Conservation (phyloP, 2,888 invertebrate species). For the Notodonta dromedarius region DNA sequence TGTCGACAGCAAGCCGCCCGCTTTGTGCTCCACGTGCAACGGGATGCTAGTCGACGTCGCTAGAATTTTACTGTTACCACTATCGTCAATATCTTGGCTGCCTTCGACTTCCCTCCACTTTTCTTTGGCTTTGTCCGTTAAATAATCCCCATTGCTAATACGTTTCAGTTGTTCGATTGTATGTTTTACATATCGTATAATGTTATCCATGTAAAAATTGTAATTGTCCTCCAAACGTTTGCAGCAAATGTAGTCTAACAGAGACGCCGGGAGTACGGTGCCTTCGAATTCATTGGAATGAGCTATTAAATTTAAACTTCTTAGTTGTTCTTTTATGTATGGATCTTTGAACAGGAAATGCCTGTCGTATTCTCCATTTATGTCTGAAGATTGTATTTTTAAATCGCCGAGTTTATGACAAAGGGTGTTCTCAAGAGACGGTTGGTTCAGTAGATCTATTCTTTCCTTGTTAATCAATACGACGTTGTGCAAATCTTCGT, state of each 20-base stretch:
- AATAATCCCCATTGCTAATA: slow-evolving; percentile 76
- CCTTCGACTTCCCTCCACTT: slow-evolving; percentile 66
- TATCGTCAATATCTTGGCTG: slow-evolving; percentile 21
- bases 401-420: slow-evolving; percentile 66
- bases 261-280: slow-evolving; percentile 58
- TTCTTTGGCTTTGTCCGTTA: slow-evolving; percentile 71
- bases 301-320: slow-evolving; percentile 46
- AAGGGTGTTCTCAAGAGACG: slow-evolving; percentile 58
- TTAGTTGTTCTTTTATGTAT: slow-evolving; percentile 60
- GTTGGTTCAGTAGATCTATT: slow-evolving; percentile 56
- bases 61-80: slow-evolving; percentile 50
- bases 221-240: slow-evolving; percentile 71
- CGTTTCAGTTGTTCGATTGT: slow-evolving; percentile 77
- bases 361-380: slow-evolving; percentile 50
- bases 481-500: slow-evolving; percentile 59
- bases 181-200: slow-evolving; percentile 68
- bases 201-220: slow-evolving; percentile 75
- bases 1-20: slow-evolving; percentile 39
- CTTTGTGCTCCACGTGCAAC: slow-evolving; percentile 57
- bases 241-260: slow-evolving; percentile 72
- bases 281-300: slow-evolving; percentile 43
- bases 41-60: slow-evolving; percentile 66
- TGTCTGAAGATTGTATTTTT: slow-evolving; percentile 52
- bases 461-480: slow-evolving; percentile 63
- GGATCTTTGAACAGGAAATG: slow-evolving; percentile 60